Evolutionary conservation across 2,888 invertebrate genomes (phyloP), one percentile per base, ranked within the genome.

Genomic region (Operophtera brumata): DNA sequence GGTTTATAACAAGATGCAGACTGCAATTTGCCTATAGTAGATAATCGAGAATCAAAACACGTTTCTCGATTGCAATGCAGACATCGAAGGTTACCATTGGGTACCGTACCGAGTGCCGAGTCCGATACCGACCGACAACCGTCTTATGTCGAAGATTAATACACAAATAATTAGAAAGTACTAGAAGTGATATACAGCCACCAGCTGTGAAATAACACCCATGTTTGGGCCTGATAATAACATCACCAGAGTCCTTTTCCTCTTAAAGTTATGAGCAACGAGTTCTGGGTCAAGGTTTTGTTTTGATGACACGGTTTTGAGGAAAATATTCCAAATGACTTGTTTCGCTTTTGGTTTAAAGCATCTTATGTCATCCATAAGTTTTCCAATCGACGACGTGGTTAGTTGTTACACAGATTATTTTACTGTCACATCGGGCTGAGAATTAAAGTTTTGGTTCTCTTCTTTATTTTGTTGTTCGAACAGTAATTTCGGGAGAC

Each of bases 271-370:
- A 72, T 67, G 69, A 74, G 60, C 64, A 54, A 67, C 64, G 66
- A 66, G 70, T 77, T 77, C 75, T 76, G 75, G 84, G 87, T 86
- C 88, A 86, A 86, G 86, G 88, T 79, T 79, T 65, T 82, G 80
- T 82, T 81, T 80, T 81, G 81, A 82, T 82, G 73, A 69, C 67
- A 64, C 60, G 62, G 72, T 74, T 74, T 77, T 69, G 70, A 76
- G 76, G 79, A 78, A 80, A 81, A 76, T 61, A 62, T 64, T 65
- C 51, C 57, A 56, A 54, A 62, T 65, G 64, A 67, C 73, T 69
- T 69, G 54, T 45, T 53, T 57, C 12, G 43, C 26, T 51, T 46
- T 46, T 36, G 40, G 41, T 40, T 48, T 40, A 34, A 30, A 26
- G 13, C 26, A 34, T 51, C 9, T 43, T 35, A 25, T 6, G 6